These are phyloP conservation scores for Sphyrna mokarran DNA, from an alignment of 2,113 vertebrate genomes.

Conservation along the genomic window DNA sequence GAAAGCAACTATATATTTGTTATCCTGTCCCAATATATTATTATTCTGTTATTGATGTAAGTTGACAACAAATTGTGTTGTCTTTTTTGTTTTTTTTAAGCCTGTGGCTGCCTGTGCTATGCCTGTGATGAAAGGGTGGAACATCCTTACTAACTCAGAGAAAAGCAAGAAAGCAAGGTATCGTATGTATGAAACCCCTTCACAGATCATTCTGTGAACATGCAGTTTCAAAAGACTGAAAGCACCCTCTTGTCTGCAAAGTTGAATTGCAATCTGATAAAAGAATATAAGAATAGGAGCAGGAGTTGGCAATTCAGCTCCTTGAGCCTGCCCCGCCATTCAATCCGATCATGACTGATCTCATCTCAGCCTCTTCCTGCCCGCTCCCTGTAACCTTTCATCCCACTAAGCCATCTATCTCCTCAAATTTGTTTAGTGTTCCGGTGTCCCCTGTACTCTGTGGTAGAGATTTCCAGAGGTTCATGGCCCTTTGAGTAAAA, in stretches of 20 bases:
- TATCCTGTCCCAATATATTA: neutral
- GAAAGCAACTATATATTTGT: neutral
- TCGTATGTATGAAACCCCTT: neutral
- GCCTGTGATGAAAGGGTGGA: conserved; percentile 98
- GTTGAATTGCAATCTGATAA: too few species aligned
- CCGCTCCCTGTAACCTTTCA: too few species aligned
- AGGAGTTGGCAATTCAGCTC: too few species aligned
- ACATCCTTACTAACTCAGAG: conserved; percentile 88
- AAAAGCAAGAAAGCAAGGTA: conserved; percentile 91
- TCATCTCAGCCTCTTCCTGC: too few species aligned
- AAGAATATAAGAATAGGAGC: too few species aligned
- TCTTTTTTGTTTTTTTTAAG: conserved; percentile 49
- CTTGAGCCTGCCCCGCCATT: too few species aligned
- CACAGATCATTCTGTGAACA: neutral
- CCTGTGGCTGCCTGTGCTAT: conserved; percentile 94
- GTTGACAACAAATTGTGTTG: neutral
- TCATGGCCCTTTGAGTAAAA: too few species aligned
- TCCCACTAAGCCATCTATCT: too few species aligned
- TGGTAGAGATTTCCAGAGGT: too few species aligned
- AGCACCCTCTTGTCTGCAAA: neutral
- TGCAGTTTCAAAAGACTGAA: neutral
- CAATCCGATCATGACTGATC: too few species aligned
- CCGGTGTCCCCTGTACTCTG: too few species aligned
- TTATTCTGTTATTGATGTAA: neutral
- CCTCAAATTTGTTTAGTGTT: too few species aligned